phyloP scores from a whole-genome alignment of 2,888 invertebrate species.

The Trichopoda pennipes region DNA sequence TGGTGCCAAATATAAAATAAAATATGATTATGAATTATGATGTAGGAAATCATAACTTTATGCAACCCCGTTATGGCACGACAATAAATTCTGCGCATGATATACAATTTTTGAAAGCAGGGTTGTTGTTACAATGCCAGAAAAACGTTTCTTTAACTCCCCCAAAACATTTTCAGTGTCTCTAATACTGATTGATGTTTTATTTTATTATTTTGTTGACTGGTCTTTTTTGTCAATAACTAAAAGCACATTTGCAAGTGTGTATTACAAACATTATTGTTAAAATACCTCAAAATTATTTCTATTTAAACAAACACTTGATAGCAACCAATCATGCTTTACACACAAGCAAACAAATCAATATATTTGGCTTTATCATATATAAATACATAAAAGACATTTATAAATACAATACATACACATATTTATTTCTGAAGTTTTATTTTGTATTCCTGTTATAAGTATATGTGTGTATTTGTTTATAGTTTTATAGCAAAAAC shows the following conservation, averaged over 20 bases:
- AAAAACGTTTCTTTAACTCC: constrained; percentile 15
- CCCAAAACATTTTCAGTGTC: constrained; percentile 1
- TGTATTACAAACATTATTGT: constrained; percentile 74
- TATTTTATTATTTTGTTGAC: constrained; percentile 30
- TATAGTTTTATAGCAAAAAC: constrained; percentile 62
- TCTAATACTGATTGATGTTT: constrained; percentile 46
- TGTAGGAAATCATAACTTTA: constrained; percentile 47
- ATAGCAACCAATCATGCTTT: constrained; percentile 60
- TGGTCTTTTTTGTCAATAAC: constrained; percentile 27
- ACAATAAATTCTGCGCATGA: constrained; percentile 62
- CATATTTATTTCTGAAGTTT: not conserved
- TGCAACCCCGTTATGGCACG: constrained; percentile 56
- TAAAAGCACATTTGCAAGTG: constrained; percentile 15
- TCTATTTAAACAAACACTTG: constrained; percentile 62
- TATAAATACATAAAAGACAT: not conserved
- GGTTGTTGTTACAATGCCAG: not conserved
- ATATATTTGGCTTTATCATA: constrained; percentile 57
- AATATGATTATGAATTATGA: constrained; percentile 68
- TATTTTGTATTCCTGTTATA: not conserved
- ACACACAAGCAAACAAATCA: constrained; percentile 48
- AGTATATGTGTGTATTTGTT: constrained; percentile 27
- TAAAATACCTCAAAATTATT: constrained; percentile 75
- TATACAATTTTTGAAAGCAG: constrained; percentile 35
- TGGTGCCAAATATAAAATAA: constrained; percentile 23
- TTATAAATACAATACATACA: not conserved